Conservation (phyloP, 2,797 vertebrate genomes). For the Euthynnus affinis region DNA sequence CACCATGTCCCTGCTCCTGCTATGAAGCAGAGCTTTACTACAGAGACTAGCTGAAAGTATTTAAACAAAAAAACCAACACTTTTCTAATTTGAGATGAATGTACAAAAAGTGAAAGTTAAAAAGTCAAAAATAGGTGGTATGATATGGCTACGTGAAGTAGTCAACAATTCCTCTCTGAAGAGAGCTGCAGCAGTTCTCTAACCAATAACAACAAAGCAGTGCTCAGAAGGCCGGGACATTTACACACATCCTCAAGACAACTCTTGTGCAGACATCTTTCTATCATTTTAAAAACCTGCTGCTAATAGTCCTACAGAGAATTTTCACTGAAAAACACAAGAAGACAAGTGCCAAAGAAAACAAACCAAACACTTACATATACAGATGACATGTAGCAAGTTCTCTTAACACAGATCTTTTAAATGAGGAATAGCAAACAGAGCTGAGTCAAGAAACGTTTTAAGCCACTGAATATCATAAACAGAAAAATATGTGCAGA, state of each 20-base stretch:
- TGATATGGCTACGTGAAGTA: no score
- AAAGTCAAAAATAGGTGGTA: background rate
- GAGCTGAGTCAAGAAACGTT: background rate
- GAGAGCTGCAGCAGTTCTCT: background rate
- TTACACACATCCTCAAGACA: slow-evolving; percentile 1
- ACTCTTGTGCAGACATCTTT: background rate
- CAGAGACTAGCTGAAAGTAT: background rate
- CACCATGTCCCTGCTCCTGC: background rate
- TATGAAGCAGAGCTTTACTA: background rate
- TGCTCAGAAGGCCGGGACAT: background rate
- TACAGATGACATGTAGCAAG: background rate
- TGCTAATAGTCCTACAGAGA: background rate
- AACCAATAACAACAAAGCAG: background rate
- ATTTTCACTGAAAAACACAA: background rate
- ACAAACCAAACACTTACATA: background rate
- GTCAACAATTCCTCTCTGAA: background rate
- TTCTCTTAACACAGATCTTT: background rate
- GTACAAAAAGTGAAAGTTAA: background rate
- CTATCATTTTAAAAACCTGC: background rate
- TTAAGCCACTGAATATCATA: background rate
- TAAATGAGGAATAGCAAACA: background rate
- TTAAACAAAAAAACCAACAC: background rate
- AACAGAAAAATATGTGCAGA: background rate
- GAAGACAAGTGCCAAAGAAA: background rate
- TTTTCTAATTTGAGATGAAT: slow-evolving; percentile 12